Conservation (phyloP, 2,888 invertebrate genomes). For the Pammene fasciana region DNA sequence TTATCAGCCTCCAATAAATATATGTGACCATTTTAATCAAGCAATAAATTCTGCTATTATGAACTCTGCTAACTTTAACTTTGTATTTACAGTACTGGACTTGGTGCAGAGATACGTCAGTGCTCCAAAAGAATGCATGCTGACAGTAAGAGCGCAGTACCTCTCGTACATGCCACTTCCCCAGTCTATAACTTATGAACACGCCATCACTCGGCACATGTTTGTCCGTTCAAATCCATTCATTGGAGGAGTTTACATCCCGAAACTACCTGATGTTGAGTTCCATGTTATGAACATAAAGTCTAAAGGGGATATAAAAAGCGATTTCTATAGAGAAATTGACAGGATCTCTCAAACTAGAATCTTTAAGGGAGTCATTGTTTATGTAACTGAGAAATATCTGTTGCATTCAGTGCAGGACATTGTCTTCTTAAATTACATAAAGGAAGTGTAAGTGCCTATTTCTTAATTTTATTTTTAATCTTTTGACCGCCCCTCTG, state of each 20-base stretch:
- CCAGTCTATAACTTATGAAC: conserved; percentile 58
- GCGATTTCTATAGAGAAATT: conserved; percentile 58
- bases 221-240: conserved; percentile 54
- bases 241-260: conserved; percentile 71
- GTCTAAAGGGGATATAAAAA: conserved; percentile 53
- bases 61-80: conserved; percentile 12
- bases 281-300: conserved; percentile 66
- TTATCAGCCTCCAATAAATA: too few relatives aligned
- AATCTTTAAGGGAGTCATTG: conserved; percentile 69
- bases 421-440: conserved; percentile 69
- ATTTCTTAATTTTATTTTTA: neutral
- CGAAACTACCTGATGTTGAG: conserved; percentile 69
- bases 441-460: conserved; percentile 69
- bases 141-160: conserved; percentile 61
- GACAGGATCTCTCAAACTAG: conserved; percentile 58
- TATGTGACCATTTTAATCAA: too few relatives aligned
- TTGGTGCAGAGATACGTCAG: conserved; percentile 59
- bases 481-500: too few relatives aligned
- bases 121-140: conserved; percentile 69
- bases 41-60: too few relatives aligned
- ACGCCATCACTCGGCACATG: conserved; percentile 54
- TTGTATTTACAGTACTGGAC: conserved; percentile 65
- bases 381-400: conserved; percentile 75
- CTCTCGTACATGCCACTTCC: conserved; percentile 66
- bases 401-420: conserved; percentile 67